Conservation (phyloP, 2,113 vertebrate species). For the Micronycteris hirsuta region DNA sequence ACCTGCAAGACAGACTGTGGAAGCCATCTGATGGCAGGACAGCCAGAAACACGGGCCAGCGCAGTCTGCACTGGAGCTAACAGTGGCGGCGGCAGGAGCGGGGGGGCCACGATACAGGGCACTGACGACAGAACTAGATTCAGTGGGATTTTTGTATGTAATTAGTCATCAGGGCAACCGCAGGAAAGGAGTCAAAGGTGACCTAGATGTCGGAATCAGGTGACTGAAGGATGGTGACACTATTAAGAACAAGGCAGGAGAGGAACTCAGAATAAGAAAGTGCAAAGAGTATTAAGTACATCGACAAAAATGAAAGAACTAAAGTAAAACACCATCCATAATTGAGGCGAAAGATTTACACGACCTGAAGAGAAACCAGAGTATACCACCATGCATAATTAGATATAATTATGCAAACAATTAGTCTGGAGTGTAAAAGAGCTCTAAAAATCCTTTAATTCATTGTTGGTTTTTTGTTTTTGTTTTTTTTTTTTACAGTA, state of each 20-base stretch:
- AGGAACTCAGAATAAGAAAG: constrained; percentile 6
- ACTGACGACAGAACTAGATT: not conserved
- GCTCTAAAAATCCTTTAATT: not conserved
- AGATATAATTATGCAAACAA: not conserved
- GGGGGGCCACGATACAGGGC: not conserved
- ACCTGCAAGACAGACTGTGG: not conserved
- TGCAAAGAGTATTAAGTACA: not conserved
- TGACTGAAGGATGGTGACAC: not conserved
- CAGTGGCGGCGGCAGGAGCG: too few species aligned
- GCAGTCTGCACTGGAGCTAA: not conserved
- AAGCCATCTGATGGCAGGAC: not conserved
- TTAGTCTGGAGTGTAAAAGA: not conserved
- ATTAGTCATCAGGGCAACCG: not conserved
- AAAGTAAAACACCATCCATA: not conserved
- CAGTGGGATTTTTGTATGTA: not conserved
- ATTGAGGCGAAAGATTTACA: too few species aligned
- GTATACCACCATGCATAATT: too few species aligned
- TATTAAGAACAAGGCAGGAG: not conserved
- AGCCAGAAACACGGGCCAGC: not conserved
- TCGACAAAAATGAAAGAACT: not conserved
- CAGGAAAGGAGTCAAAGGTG: not conserved
- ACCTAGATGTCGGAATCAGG: not conserved
- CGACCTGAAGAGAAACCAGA: too few species aligned
- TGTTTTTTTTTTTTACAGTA: not conserved
- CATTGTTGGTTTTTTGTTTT: not conserved